Base-by-base conservation (phyloP, 2,113 vertebrate genomes). In the Poeciliopsis retropinna region DNA sequence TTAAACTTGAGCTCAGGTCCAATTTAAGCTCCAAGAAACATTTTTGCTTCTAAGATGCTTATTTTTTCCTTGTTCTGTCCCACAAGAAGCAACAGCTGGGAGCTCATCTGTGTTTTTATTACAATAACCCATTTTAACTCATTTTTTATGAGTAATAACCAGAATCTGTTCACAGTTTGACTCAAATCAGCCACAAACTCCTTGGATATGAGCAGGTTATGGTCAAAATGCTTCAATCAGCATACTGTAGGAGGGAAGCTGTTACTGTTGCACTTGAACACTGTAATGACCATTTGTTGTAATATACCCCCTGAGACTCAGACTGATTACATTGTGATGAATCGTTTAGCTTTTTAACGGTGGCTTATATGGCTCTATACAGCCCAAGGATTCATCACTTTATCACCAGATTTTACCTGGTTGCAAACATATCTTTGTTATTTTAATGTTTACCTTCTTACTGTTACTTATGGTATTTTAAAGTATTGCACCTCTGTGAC, bases 261-360 rank as follows among this genome's bases (percentile, higher is more conserved):
- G 39, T 80, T 80, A 31, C 64, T 70, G 71, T 44, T 29, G 72
- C 64, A 81, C 75, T 78, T 69, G 60, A 72, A 37, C 44, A 37
- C 60, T 86, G 74, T 79, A 79, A 84, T 78, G 76, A 44, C 41
- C 12, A 0, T 71, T 78, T 83, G 75, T 64, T 60, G 60, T 75
- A 69, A 75, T 75, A 57, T 63, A 27, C 34, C 79, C 71, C 32
- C 60, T 28, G 79, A 65, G 73, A 34, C 60, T 64, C 19, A 4
- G 25, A 60, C 72, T 83, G 75, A 83, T 85, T 79, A 79, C 10
- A 4, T 62, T 64, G 51, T 79, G 47, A 80, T 76, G 72, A 72
- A 72, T 76, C 62, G 30, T 70, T 62, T 3, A 17, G 44, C 30
- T 71, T 70, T 72, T 47, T 73, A 72, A 3, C 27, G 37, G 27